Evolutionary conservation across 2,797 vertebrate species (phyloP).

Genomic region (Pelobates cultripes): DNA sequence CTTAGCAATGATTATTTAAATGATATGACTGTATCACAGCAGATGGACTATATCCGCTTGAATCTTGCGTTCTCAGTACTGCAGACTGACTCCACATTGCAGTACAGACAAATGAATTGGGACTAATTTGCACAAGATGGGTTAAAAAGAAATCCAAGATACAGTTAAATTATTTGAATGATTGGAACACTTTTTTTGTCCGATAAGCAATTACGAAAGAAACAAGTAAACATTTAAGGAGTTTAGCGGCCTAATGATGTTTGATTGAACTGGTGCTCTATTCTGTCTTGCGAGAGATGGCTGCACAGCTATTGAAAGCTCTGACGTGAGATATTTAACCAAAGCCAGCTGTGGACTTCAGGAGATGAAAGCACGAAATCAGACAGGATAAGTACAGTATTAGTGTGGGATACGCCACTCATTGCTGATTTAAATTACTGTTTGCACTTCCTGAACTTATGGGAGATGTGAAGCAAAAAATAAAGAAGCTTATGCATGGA

Average conservation of each 20-base stretch:
- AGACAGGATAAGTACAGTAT: slow-evolving; percentile 77
- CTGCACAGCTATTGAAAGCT: slow-evolving; percentile 64
- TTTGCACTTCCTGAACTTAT: slow-evolving; percentile 65
- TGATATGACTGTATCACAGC: not conserved
- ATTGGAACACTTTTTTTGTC: slow-evolving; percentile 37
- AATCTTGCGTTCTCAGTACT: not conserved
- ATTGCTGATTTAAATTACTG: slow-evolving; percentile 71
- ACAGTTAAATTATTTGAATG: slow-evolving; percentile 32
- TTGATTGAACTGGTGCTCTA: slow-evolving; percentile 59
- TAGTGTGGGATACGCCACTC: slow-evolving; percentile 76
- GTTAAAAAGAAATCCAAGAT: slow-evolving; percentile 32
- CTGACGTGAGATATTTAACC: slow-evolving; percentile 75
- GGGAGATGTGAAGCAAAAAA: slow-evolving; percentile 66
- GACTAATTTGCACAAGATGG: not conserved
- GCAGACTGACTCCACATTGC: slow-evolving; percentile 11
- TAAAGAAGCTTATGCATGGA: slow-evolving; percentile 61
- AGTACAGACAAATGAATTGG: not conserved
- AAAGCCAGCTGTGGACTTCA: slow-evolving; percentile 79
- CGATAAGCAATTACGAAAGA: slow-evolving; percentile 10
- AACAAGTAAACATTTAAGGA: not conserved
- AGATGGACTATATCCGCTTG: not conserved
- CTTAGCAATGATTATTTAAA: not conserved
- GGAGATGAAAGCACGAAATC: slow-evolving; percentile 82
- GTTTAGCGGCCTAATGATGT: slow-evolving; percentile 23
- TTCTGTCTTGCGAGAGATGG: slow-evolving; percentile 42